phyloP scores from a whole-genome alignment of 2,113 vertebrate genomes.

The Ictalurus furcatus region DNA sequence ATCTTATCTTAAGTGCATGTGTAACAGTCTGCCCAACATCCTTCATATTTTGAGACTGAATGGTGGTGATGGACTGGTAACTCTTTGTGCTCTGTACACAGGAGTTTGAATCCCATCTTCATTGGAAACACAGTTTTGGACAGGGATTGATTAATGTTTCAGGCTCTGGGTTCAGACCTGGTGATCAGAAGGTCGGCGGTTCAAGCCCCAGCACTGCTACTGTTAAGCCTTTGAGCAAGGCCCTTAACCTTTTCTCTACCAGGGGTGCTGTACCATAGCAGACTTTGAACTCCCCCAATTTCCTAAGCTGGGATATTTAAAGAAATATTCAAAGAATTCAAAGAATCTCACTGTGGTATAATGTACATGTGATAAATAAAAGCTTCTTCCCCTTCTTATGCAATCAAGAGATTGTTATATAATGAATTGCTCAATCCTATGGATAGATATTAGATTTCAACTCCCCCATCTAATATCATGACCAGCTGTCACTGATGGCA shows the following conservation, averaged over 20 bases:
- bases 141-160: not conserved
- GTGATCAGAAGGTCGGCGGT: not conserved
- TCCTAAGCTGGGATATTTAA: not conserved
- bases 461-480: not conserved
- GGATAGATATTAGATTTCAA: not conserved
- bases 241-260: not conserved
- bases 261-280: not conserved
- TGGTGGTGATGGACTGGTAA: not conserved
- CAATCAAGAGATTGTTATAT: not conserved
- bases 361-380: not conserved
- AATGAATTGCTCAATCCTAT: not conserved
- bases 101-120: not conserved
- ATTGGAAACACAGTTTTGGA: not conserved
- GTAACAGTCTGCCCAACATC: not conserved
- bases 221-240: not conserved
- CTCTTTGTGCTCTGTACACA: not conserved
- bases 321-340: not conserved
- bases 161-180: not conserved
- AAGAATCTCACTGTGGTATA: not conserved
- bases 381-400: not conserved
- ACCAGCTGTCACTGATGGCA: constrained; percentile 11
- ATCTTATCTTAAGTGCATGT: not conserved
- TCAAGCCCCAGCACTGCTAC: not conserved
- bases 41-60: not conserved
- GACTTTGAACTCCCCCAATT: not conserved